Percentiles rank a stretch among this genome's conserved stretches.
These are phyloP conservation scores for Oreochromis aureus DNA, from an alignment of 2,113 vertebrate genomes.

Conservation along the genomic window DNA sequence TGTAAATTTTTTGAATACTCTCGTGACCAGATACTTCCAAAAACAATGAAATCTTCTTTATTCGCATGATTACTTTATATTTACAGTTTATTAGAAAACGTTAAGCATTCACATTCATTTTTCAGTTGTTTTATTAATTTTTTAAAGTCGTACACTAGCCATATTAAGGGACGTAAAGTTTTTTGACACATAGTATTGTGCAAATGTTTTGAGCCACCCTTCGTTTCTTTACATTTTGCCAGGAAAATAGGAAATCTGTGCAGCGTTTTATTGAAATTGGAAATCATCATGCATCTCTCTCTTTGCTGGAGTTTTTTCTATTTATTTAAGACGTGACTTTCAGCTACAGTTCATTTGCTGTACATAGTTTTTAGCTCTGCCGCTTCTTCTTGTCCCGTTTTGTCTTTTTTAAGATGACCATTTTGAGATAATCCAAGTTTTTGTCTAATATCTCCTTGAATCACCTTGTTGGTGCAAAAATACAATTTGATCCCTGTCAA, in stretches of 20 bases:
- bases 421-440: neutral
- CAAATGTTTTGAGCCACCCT: neutral
- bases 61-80: neutral
- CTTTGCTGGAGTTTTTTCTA: neutral
- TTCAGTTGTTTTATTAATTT: neutral
- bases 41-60: neutral
- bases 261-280: neutral
- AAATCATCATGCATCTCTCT: neutral
- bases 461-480: neutral
- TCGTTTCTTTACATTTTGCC: neutral
- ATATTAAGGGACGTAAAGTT: neutral
- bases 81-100: neutral
- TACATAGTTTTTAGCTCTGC: neutral
- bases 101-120: neutral
- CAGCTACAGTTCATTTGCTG: neutral
- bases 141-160: neutral
- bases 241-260: neutral
- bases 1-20: neutral
- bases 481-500: neutral
- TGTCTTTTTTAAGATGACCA: neutral
- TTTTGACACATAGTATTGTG: neutral
- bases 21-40: neutral
- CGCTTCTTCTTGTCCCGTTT: neutral
- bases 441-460: neutral
- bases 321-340: neutral